These are phyloP conservation scores for Yponomeuta sedellus DNA, from an alignment of 2,888 invertebrate species.

Conservation along the genomic window DNA sequence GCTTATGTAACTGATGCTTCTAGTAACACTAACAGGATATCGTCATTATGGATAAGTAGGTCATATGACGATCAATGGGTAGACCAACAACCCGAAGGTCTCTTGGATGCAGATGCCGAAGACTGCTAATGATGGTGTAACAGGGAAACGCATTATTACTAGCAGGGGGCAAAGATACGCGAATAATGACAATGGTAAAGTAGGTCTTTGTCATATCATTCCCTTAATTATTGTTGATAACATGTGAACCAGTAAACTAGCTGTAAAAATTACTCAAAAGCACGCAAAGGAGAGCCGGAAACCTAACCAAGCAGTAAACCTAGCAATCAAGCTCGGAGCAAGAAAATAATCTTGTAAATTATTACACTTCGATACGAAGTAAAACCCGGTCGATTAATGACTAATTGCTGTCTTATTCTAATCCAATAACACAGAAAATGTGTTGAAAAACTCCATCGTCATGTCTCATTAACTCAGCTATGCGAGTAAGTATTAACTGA, in stretches of 20 bases:
- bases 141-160: no score
- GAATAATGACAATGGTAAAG: not conserved
- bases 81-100: no score
- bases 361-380: not conserved
- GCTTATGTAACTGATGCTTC: no score
- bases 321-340: constrained; percentile 2
- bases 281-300: not conserved
- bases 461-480: constrained; percentile 13
- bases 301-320: not conserved
- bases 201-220: not conserved
- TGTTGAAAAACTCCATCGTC: constrained; percentile 12
- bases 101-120: no score
- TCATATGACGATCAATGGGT: no score
- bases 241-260: not conserved
- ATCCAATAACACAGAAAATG: not conserved
- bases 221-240: not conserved
- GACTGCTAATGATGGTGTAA: no score
- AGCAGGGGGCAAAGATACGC: no score
- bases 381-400: not conserved
- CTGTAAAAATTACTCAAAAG: not conserved
- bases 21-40: no score
- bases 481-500: not conserved
- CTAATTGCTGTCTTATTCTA: not conserved
- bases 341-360: not conserved
- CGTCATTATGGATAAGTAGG: no score